Percentiles rank a stretch among this genome's conserved stretches.
Evolutionary conservation across 2,888 invertebrate genomes (phyloP).

Genomic region (Tridacna crocea): DNA sequence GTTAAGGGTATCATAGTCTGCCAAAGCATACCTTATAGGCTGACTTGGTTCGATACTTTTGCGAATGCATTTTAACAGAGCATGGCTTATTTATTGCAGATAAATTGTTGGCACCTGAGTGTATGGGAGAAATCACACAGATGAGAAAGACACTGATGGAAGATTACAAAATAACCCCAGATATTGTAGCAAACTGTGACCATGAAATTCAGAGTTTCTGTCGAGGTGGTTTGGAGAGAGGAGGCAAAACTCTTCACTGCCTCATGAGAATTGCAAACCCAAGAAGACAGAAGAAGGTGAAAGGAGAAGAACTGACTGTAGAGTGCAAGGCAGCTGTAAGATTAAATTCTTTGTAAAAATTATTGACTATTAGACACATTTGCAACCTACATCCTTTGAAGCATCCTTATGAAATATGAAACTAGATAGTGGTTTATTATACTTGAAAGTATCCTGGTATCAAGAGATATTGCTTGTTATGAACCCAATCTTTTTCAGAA

Average conservation of each 20-base stretch:
- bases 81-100: background rate
- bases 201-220: conserved; percentile 89
- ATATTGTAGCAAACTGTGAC: conserved; percentile 94
- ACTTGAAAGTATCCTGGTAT: no score
- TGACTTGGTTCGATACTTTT: no score
- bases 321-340: conserved; percentile 71
- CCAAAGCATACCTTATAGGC: no score
- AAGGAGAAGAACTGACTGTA: conserved; percentile 34
- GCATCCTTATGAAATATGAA: background rate
- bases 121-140: conserved; percentile 94
- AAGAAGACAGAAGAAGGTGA: conserved; percentile 37
- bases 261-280: conserved; percentile 93
- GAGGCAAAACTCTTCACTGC: conserved; percentile 97
- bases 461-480: no score
- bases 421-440: no score
- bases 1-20: no score
- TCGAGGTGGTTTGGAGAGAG: conserved; percentile 90
- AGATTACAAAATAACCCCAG: conserved; percentile 96
- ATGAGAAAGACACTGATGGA: conserved; percentile 96
- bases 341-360: background rate
- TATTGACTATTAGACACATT: no score
- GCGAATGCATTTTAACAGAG: no score
- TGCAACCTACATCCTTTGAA: background rate
- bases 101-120: conserved; percentile 85
- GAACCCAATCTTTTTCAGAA: no score